phyloP scores from a whole-genome alignment of 1,140 invertebrate species.

The Melipona quadrifasciata region DNA sequence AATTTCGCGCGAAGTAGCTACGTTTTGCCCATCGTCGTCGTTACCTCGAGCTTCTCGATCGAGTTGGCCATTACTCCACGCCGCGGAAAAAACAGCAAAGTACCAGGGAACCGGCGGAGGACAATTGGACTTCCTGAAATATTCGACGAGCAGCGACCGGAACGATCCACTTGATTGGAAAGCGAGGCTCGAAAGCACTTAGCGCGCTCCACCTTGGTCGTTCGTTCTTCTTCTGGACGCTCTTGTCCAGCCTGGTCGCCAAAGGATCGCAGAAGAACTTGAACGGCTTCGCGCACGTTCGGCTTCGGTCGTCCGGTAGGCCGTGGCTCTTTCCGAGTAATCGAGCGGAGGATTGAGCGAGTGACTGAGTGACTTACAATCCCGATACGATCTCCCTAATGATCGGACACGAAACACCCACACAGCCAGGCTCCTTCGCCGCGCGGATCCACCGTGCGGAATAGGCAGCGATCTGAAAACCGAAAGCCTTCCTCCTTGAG shows the following conservation, averaged over 20 bases:
- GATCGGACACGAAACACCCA: conserved; percentile 78
- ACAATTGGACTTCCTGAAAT: conserved; percentile 23
- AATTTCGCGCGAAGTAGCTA: neutral
- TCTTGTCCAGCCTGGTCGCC: neutral
- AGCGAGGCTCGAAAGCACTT: conserved; percentile 2
- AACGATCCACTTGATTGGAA: conserved; percentile 18
- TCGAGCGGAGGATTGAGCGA: conserved; percentile 68
- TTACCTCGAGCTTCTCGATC: neutral
- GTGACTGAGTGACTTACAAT: conserved; percentile 77
- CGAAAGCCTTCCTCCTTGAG: conserved; percentile 30
- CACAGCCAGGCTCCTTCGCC: conserved; percentile 55
- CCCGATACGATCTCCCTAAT: conserved; percentile 78
- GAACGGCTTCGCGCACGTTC: conserved; percentile 1
- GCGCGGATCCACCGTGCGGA: conserved; percentile 18
- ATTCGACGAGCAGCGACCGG: neutral
- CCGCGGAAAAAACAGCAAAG: neutral
- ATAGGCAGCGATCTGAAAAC: conserved; percentile 51
- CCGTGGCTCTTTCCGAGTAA: conserved; percentile 62
- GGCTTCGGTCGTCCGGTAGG: conserved; percentile 1
- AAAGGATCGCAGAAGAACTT: conserved; percentile 18
- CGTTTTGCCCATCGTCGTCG: neutral
- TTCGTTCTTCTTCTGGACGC: conserved; percentile 2
- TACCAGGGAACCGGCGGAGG: neutral
- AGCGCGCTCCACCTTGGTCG: neutral
- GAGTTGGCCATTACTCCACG: neutral